Conservation (phyloP, 2,888 invertebrate genomes). For the Coremacera marginata region DNA sequence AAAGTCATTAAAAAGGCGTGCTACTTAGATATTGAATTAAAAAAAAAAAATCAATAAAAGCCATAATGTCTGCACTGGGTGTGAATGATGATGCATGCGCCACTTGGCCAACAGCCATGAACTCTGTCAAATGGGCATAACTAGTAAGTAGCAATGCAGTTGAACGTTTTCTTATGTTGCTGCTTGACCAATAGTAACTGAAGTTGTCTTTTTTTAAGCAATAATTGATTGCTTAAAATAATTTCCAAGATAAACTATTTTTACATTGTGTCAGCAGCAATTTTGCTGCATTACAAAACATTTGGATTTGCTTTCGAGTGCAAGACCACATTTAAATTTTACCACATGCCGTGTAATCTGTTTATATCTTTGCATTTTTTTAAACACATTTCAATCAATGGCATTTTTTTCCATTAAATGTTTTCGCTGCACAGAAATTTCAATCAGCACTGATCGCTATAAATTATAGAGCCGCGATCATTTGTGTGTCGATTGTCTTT, state of each 20-base stretch:
- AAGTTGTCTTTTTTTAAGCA: not conserved
- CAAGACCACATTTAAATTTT: not conserved
- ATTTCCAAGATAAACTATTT: too few relatives aligned
- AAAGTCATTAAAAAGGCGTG: too few relatives aligned
- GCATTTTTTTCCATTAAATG: not conserved
- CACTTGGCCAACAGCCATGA: conserved; percentile 7
- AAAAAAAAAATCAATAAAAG: conserved; percentile 6
- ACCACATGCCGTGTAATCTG: not conserved
- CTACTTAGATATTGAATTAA: not conserved
- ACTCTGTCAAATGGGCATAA: not conserved
- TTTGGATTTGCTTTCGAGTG: not conserved
- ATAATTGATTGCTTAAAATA: too few relatives aligned
- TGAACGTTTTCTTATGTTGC: too few relatives aligned
- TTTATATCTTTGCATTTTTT: not conserved
- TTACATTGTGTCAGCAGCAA: too few relatives aligned
- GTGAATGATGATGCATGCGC: not conserved
- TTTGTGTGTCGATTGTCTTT: not conserved
- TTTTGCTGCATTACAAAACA: not conserved
- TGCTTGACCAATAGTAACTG: too few relatives aligned
- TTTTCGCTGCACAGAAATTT: not conserved
- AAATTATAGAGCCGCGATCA: not conserved
- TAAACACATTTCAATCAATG: not conserved
- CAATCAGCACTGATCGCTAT: not conserved
- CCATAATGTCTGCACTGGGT: not conserved
- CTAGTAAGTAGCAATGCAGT: too few relatives aligned